Evolutionary conservation across 1,140 invertebrate genomes (phyloP).

Genomic region (Dendroctonus valens): DNA sequence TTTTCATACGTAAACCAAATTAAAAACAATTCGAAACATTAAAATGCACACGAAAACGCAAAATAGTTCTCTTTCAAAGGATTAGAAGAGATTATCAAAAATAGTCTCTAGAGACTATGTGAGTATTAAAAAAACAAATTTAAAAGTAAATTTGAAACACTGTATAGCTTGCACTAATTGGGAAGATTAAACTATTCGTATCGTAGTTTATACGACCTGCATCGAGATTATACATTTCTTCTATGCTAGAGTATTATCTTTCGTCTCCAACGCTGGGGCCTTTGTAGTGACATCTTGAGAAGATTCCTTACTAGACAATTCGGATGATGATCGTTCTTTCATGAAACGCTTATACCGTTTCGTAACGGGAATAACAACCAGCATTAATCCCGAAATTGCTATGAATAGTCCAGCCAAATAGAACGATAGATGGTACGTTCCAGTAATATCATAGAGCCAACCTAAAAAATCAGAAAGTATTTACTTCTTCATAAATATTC

Average conservation of each 20-base stretch:
- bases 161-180: too few species aligned
- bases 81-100: too few species aligned
- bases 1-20: too few species aligned
- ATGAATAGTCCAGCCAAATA: constrained; percentile 85
- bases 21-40: too few species aligned
- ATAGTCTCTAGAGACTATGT: too few species aligned
- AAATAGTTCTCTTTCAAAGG: too few species aligned
- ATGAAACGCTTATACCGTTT: constrained; percentile 50
- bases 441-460: constrained; percentile 76
- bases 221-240: too few species aligned
- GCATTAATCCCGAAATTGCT: constrained; percentile 75
- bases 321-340: constrained; percentile 36
- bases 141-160: too few species aligned
- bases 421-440: constrained; percentile 80
- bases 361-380: constrained; percentile 65
- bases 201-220: too few species aligned
- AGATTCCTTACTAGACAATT: constrained; percentile 27
- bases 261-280: constrained; percentile 24
- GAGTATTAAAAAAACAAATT: too few species aligned
- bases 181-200: too few species aligned
- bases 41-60: too few species aligned
- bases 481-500: not conserved
- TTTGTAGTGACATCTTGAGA: constrained; percentile 36
- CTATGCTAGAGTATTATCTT: constrained; percentile 3
- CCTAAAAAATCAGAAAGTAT: constrained; percentile 57